phyloP scores from a whole-genome alignment of 1,140 invertebrate genomes.

The Hesperophylax magnus region DNA sequence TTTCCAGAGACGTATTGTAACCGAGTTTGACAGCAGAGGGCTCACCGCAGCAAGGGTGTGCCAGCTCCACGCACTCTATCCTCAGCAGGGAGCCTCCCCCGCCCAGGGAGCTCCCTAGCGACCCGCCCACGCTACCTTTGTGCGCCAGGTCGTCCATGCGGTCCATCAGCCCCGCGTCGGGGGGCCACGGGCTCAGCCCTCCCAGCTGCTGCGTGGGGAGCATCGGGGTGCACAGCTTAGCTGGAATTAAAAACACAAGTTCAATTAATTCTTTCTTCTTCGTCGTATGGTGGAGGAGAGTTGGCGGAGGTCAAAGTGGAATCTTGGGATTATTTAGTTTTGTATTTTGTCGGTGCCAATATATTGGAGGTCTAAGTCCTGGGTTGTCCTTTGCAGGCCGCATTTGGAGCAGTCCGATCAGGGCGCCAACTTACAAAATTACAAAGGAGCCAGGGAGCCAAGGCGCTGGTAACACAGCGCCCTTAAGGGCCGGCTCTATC shows the following conservation, averaged over 20 bases:
- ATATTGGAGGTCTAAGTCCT: too few relatives aligned
- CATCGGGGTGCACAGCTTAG: slow-evolving; percentile 60
- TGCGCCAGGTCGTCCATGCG: slow-evolving; percentile 70
- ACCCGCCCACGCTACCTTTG: slow-evolving; percentile 63
- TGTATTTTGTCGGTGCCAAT: too few relatives aligned
- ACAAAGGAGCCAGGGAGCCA: too few relatives aligned
- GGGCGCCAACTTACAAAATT: too few relatives aligned
- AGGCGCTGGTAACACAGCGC: too few relatives aligned
- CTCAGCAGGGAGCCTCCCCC: slow-evolving; percentile 39
- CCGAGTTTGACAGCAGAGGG: background rate
- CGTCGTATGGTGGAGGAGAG: too few relatives aligned
- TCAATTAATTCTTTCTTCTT: background rate
- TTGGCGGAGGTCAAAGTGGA: too few relatives aligned
- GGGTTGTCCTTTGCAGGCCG: too few relatives aligned
- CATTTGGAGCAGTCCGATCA: too few relatives aligned
- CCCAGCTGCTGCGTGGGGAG: slow-evolving; percentile 70
- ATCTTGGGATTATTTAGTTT: too few relatives aligned
- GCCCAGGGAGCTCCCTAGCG: slow-evolving; percentile 60
- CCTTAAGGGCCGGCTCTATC: too few relatives aligned
- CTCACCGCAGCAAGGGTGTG: slow-evolving; percentile 34
- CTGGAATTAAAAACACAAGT: slow-evolving; percentile 30
- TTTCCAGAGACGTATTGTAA: too few relatives aligned
- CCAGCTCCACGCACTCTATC: slow-evolving; percentile 6
- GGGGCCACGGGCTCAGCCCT: slow-evolving; percentile 69
- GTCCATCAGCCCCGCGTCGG: slow-evolving; percentile 65